A percentile compares a stretch with the other conserved stretches of the same genome.
Evolutionary conservation across 2,888 invertebrate species (phyloP).

Genomic region (Actias luna): DNA sequence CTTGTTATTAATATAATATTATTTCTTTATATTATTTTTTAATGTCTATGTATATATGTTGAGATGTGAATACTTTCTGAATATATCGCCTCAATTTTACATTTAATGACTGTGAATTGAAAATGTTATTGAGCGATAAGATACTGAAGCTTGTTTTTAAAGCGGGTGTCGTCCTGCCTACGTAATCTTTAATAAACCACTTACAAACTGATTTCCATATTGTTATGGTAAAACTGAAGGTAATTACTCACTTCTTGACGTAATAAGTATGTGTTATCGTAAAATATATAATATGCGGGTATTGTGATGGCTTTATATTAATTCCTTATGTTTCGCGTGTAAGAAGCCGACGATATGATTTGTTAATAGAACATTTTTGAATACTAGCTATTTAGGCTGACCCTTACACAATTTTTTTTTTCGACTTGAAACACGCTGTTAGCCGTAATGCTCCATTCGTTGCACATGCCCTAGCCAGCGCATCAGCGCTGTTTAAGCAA

Average conservation of each 20-base stretch:
- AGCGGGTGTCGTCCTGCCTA: not conserved
- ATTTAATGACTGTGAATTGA: constrained; percentile 12
- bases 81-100: not conserved
- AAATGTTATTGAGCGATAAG: constrained; percentile 12
- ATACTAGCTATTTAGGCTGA: not conserved
- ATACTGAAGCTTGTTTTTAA: not conserved
- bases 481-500: no score
- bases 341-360: not conserved
- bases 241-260: constrained; percentile 4
- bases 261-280: not conserved
- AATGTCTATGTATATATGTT: not conserved
- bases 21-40: not conserved
- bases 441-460: no score
- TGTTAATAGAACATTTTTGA: not conserved
- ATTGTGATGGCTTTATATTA: not conserved
- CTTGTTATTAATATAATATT: not conserved
- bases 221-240: constrained; percentile 3
- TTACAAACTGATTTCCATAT: constrained; percentile 1
- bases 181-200: constrained; percentile 2
- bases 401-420: no score
- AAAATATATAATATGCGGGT: not conserved
- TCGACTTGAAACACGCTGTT: no score
- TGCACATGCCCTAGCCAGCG: no score
- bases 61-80: not conserved
- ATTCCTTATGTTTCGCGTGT: not conserved